Percentiles rank a stretch among this genome's conserved stretches.
Evolutionary conservation across 2,888 invertebrate genomes (phyloP).

Genomic region (Harpalus rubripes): DNA sequence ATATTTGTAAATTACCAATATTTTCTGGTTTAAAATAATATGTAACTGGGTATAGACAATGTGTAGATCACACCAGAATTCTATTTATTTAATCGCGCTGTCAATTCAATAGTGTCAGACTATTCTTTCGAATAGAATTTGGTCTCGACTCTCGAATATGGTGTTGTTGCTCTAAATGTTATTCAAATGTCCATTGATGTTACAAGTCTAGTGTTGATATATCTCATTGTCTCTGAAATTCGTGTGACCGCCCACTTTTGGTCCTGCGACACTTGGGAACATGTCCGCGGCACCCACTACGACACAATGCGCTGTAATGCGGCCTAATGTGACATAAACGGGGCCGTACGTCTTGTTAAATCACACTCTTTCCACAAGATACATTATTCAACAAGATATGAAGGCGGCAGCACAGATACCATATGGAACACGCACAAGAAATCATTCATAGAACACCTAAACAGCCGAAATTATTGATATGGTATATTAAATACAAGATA

Average conservation of each 20-base stretch:
- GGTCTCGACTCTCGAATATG: too few relatives aligned
- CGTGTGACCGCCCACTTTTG: not conserved
- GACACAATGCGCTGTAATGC: slow-evolving; percentile 54
- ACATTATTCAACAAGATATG: slow-evolving; percentile 26
- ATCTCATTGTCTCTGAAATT: not conserved
- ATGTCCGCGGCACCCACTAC: slow-evolving; percentile 33
- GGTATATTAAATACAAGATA: too few relatives aligned
- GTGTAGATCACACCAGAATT: too few relatives aligned
- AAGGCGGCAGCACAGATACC: slow-evolving; percentile 1
- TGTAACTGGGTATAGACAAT: too few relatives aligned
- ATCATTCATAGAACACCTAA: not conserved
- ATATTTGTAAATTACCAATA: too few relatives aligned
- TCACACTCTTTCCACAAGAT: slow-evolving; percentile 18
- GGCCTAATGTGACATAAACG: slow-evolving; percentile 52
- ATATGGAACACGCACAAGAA: not conserved
- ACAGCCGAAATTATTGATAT: too few relatives aligned
- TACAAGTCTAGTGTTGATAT: not conserved
- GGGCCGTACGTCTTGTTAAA: slow-evolving; percentile 50
- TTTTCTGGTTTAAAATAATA: too few relatives aligned
- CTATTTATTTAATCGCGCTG: too few relatives aligned
- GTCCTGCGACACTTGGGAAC: not conserved
- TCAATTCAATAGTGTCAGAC: too few relatives aligned
- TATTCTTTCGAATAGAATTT: too few relatives aligned
- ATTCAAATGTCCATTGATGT: too few relatives aligned
- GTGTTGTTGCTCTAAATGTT: too few relatives aligned